A percentile compares a stretch with the other conserved stretches of the same genome.
Conservation (phyloP, 2,888 invertebrate genomes). For the Panzeria rudis region DNA sequence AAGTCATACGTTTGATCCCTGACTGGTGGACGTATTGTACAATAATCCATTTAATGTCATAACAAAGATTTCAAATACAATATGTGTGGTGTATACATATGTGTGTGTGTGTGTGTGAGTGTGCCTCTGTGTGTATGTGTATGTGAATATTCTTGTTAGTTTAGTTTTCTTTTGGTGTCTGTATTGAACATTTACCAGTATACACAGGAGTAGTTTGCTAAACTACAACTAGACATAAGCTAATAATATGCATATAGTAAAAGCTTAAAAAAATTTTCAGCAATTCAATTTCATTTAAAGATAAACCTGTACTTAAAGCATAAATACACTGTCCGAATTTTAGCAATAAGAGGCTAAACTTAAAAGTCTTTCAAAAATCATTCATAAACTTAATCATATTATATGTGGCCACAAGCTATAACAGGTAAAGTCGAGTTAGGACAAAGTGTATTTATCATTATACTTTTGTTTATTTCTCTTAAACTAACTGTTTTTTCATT, state of each 20-base stretch:
- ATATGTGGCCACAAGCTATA: background rate
- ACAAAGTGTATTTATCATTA: too few species aligned
- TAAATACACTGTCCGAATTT: background rate
- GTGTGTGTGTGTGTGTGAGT: background rate
- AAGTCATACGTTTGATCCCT: conserved; percentile 13
- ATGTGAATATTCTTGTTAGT: background rate
- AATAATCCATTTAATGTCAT: conserved; percentile 22
- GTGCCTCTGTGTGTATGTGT: background rate
- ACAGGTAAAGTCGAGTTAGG: too few species aligned
- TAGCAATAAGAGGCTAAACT: background rate
- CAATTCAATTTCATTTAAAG: conserved; percentile 2
- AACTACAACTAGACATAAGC: conserved; percentile 13
- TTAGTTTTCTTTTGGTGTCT: background rate
- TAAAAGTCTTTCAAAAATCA: too few species aligned
- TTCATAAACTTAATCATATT: too few species aligned
- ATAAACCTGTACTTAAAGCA: background rate
- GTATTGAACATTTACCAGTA: background rate
- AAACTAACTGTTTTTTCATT: too few species aligned
- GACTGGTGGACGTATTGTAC: conserved; percentile 10
- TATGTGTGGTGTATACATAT: background rate
- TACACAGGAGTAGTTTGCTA: background rate
- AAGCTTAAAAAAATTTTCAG: conserved; percentile 49
- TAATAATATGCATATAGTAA: conserved; percentile 54
- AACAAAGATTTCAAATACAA: conserved; percentile 18
- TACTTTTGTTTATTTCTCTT: too few species aligned